Evolutionary conservation across 2,888 invertebrate genomes (phyloP), one percentile per base, ranked within the genome.

Genomic region (Pogonocherus hispidulus): DNA sequence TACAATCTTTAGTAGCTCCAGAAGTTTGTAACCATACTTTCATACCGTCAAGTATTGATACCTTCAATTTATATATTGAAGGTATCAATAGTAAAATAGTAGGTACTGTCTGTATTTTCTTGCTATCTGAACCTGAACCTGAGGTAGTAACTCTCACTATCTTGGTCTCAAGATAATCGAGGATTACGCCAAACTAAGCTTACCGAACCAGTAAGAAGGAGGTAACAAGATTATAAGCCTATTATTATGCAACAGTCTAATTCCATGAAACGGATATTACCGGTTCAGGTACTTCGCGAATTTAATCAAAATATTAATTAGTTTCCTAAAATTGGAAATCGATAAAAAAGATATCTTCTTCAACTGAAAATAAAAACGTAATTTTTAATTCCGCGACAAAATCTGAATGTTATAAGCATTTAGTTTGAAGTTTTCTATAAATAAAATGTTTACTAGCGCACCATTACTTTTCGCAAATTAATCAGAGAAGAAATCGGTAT

Each of bases 221-320:
- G 41, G 41, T 14, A 14, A 41, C 41, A n/a, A 41, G 41, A 14
- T 41, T 41, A 41, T 32, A 32, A n/a, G 5, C 16, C n/a, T 41
- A 41, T 41, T n/a, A 41, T 41, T 41, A 16, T 0, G 41, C 1
- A 41, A 41, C n/a, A 16, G 16, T 41, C 14, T 41, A n/a, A 41
- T 41, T 41, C 41, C 16, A 41, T 16, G 41, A 16, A 41, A 41
- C 41, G 41, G 41, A 41, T 41, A 14, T 41, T 41, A 41, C 41
- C 41, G 41, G 41, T 41, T 41, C n/a, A n/a, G 41, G 5, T 41
- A 41, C 14, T 41, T 41, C 14, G 16, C 16, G n/a, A 41, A 5
- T n/a, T 41, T 41, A 41, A 41, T 41, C 11, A 41, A 41, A 41
- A 41, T 41, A 9, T 41, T 41, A 41, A 41, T 41, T 41, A 41